phyloP scores from a whole-genome alignment of 2,888 invertebrate genomes.

The Rhimphoctona megacephalus region DNA sequence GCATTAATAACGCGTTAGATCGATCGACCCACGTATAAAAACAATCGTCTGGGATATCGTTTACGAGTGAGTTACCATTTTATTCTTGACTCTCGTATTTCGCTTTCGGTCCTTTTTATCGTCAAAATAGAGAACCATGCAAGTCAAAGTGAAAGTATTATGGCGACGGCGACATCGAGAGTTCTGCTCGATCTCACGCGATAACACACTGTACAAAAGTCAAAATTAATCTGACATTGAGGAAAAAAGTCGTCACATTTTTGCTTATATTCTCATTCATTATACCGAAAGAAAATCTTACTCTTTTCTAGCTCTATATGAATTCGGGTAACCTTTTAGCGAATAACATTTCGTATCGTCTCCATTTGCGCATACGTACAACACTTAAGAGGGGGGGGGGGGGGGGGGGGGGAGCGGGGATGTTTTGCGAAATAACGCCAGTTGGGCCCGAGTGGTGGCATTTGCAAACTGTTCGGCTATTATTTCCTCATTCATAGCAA shows the following conservation, averaged over 20 bases:
- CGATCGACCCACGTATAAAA: not conserved
- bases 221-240: not conserved
- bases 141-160: conserved; percentile 4
- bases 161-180: not conserved
- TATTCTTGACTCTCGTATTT: not conserved
- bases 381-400: not conserved
- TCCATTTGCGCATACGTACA: not conserved
- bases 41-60: not conserved
- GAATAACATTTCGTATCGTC: not conserved
- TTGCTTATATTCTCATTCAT: not conserved
- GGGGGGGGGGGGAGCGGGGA: not conserved
- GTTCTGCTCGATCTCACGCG: not conserved
- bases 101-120: not conserved
- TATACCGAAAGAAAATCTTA: not conserved
- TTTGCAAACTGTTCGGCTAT: not conserved
- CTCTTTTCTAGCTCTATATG: not conserved
- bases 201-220: not conserved
- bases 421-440: not conserved
- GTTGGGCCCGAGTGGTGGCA: conserved; percentile 5
- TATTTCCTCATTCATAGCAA: not conserved
- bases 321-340: not conserved
- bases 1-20: not conserved
- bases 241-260: not conserved
- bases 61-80: conserved; percentile 46
- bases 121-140: not conserved